Percentiles rank a stretch among this genome's conserved stretches.
Conservation (phyloP, 1,140 invertebrate genomes). For the Saccostrea echinata region DNA sequence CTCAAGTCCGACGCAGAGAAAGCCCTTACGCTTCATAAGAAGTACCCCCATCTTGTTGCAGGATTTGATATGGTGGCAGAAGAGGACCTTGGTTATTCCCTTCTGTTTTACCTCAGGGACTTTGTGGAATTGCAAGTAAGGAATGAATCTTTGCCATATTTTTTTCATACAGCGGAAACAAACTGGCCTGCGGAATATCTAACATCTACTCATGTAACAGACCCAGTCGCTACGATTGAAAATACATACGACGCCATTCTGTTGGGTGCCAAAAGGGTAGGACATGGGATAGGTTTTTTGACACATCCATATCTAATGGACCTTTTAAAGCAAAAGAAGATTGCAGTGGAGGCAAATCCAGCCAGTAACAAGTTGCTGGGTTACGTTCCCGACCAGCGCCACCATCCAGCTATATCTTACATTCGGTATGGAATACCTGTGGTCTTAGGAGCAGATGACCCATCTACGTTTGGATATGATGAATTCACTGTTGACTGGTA, state of each 20-base stretch:
- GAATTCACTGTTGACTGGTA: conserved; percentile 72
- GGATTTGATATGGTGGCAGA: conserved; percentile 71
- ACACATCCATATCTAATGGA: conserved; percentile 67
- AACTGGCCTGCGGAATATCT: conserved; percentile 69
- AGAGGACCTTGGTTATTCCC: conserved; percentile 69
- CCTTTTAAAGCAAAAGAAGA: conserved; percentile 59
- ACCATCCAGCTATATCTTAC: conserved; percentile 67
- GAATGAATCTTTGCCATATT: conserved; percentile 59
- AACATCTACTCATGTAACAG: conserved; percentile 56
- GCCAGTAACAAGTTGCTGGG: conserved; percentile 69
- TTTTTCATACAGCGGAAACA: conserved; percentile 67
- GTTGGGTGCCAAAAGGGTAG: conserved; percentile 63
- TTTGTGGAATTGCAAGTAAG: conserved; percentile 46
- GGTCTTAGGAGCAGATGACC: conserved; percentile 69
- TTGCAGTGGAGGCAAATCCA: conserved; percentile 67
- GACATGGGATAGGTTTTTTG: conserved; percentile 65
- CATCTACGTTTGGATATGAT: conserved; percentile 68
- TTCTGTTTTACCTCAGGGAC: conserved; percentile 62
- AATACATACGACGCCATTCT: conserved; percentile 67
- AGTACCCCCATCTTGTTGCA: conserved; percentile 65
- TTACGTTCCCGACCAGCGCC: conserved; percentile 64
- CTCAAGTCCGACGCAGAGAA: conserved; percentile 45
- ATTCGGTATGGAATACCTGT: conserved; percentile 67
- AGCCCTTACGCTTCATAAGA: conserved; percentile 48
- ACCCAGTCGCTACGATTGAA: conserved; percentile 60